Base-by-base conservation (phyloP, 1,140 invertebrate species). In the Bactericera cockerelli region DNA sequence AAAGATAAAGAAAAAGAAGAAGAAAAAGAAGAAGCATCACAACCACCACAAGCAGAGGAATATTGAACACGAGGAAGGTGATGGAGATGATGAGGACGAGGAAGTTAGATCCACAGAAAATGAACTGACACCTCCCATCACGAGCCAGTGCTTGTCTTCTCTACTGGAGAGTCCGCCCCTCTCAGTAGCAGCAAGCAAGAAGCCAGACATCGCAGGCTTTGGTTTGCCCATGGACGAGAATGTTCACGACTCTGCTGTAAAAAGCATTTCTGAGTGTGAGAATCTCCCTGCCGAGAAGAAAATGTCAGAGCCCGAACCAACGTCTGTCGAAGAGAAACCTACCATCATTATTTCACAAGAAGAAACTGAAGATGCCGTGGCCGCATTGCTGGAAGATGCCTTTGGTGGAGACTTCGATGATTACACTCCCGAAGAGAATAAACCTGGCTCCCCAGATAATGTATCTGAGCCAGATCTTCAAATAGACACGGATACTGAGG, bases 321-420 rank as follows among this genome's bases (percentile, higher is more conserved):
- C 68, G 1, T 68, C 81, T 65, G 65, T 73, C 1, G 83, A 84
- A 61, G 85, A 89, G 62, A 89, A 89, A 66, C 83, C 85, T 0
- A 75, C 87, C 39, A 83, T 87, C 1, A 78, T 87, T 0, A 92
- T 92, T 64, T 92, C 88, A 1, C 88, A 92, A 72, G 89, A 92
- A 74, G 89, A 93, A 73, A 93, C 89, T 0, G 88, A 89, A 67
- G 89, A 91, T 71, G 89, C 89, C 0, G 89, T 93, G 0, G 89
- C 89, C 1, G 89, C 88, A 6, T 70, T 93, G 3, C 69, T 92
- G 22, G 86, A 85, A 31, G 87, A 90, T 70, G 88, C 87, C 59
- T 89, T 90, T 68, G 84, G 84, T 6, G 76, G 71, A 0, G 74
- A 74, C 4, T 70, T 76, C 8, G 76, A 78, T 57, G 72, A 76